Conservation (phyloP, 1,140 invertebrate genomes). For the Drosophila lini region DNA sequence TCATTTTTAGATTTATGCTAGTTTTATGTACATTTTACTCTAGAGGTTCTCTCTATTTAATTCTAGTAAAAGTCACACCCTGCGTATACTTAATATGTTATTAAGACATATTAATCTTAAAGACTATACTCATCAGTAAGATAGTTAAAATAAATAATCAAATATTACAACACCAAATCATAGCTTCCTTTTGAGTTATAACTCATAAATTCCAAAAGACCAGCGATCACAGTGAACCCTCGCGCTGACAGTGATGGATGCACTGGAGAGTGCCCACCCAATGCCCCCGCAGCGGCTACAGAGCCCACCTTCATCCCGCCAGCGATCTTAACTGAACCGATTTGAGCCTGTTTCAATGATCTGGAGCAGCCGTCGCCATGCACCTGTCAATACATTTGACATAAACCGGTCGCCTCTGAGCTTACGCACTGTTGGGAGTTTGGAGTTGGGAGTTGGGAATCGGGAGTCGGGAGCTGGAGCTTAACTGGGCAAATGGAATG, state of each 20-base stretch:
- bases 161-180: not conserved
- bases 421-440: conserved; percentile 74
- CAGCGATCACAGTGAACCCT: conserved; percentile 19
- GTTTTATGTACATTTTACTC: no score
- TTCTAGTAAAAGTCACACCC: not conserved
- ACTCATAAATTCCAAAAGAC: conserved; percentile 11
- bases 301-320: conserved; percentile 25
- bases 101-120: no score
- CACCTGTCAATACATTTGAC: conserved; percentile 80
- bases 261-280: conserved; percentile 34
- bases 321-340: conserved; percentile 13
- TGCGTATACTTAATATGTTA: conserved; percentile 8
- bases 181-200: conserved; percentile 5
- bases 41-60: no score
- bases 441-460: not conserved
- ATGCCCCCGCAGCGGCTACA: conserved; percentile 17
- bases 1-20: no score
- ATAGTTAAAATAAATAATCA: not conserved
- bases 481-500: conserved; percentile 40
- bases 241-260: conserved; percentile 34
- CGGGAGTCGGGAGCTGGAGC: conserved; percentile 11
- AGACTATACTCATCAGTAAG: not conserved
- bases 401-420: conserved; percentile 73
- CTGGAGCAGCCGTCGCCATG: conserved; percentile 68
- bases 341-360: conserved; percentile 51